Base-by-base conservation (phyloP, 2,113 vertebrate species). In the Oryzias curvinotus region DNA sequence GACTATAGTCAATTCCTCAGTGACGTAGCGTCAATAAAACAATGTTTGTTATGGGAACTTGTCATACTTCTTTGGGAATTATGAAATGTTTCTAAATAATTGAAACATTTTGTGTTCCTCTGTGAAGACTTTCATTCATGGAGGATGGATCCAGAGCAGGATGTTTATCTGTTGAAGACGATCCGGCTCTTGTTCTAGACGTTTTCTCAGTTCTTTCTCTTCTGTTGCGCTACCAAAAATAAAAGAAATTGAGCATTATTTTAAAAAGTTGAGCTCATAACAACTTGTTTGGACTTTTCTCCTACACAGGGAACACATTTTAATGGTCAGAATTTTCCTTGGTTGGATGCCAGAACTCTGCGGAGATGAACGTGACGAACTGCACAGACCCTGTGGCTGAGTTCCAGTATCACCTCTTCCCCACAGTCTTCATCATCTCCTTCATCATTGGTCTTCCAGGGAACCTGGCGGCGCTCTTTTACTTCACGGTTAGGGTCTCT, bases 331-430 rank as follows among this genome's bases (percentile, higher is more conserved):
- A 36, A 36, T 36, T 36, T 12, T 19, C 16, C 50, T 56, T 59
- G 17, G 26, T 23, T 12, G 18, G 15, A 59, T 23, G 15, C 51
- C 41, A 58, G 52, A 57, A 46, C 17, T 58, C 46, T 48, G 19
- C 58, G 28, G 73, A 0, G 3, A 83, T 85, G 85, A 85, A 83
- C 6, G 12, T 0, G 21, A 68, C 43, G 1, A 0, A 48, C 1
- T 92, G 82, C 75, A 75, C 30, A 10, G 56, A 5, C 15, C 60
- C 63, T 1, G 50, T 71, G 0, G 88, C 83, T 0, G 81, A 90
- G 13, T 94, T 93, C 78, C 92, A 94, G 86, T 86, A 81, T 42
- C 77, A 88, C 49, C 71, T 94, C 1, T 90, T 94, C 17, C 87
- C 94, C 0, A 49, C 55, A 0, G 80, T 90, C 53, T 95, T 94